phyloP scores from a whole-genome alignment of 2,797 vertebrate genomes.

The Gallinago solitaria region DNA sequence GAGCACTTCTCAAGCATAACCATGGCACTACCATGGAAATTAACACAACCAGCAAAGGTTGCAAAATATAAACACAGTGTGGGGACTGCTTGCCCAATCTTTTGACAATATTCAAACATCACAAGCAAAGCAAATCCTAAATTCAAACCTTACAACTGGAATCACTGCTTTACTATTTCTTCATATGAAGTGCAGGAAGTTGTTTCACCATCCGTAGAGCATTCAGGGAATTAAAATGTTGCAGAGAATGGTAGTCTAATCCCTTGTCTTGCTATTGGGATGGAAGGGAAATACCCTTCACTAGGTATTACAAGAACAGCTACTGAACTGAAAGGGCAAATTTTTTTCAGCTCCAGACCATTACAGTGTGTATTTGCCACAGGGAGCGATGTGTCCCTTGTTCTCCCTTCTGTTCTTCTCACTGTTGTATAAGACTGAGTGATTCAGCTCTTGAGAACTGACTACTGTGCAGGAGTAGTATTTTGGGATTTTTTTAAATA shows the following conservation, averaged over 20 bases:
- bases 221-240: not conserved
- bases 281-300: not conserved
- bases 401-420: not conserved
- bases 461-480: not conserved
- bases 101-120: not conserved
- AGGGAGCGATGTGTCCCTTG: not conserved
- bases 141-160: not conserved
- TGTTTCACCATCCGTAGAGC: not conserved
- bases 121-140: not conserved
- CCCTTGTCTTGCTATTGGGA: not conserved
- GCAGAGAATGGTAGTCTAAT: not conserved
- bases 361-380: not conserved
- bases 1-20: slow-evolving; percentile 10
- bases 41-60: not conserved
- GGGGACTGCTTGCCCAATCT: not conserved
- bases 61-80: not conserved
- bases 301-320: not conserved
- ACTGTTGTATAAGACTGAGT: not conserved
- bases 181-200: not conserved
- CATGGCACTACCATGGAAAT: slow-evolving; percentile 38
- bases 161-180: not conserved
- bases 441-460: slow-evolving; percentile 25
- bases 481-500: not conserved
- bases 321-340: not conserved
- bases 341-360: not conserved